Evolutionary conservation across 2,113 vertebrate genomes (phyloP).

Genomic region (Synchiropus splendidus): DNA sequence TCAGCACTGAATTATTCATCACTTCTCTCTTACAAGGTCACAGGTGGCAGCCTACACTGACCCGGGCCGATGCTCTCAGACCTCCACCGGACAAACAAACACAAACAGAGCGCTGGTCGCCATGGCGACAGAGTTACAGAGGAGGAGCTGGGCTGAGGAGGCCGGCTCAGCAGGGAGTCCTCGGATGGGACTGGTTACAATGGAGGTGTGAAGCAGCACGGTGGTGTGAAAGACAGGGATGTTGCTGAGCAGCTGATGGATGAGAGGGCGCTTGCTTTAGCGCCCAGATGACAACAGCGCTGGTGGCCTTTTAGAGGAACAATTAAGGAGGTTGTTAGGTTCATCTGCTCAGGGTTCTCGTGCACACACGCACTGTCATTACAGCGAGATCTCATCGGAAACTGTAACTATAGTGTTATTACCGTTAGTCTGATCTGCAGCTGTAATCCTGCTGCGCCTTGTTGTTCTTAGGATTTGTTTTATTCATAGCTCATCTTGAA

Average conservation of each 20-base stretch:
- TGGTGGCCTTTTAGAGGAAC: conserved; percentile 2
- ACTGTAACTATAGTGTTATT: too few relatives aligned
- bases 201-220: conserved; percentile 31
- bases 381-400: too few relatives aligned
- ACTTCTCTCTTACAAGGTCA: conserved; percentile 55
- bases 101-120: conserved; percentile 10
- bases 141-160: conserved; percentile 53
- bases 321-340: conserved; percentile 7
- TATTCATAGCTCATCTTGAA: not conserved
- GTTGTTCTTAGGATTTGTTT: too few relatives aligned
- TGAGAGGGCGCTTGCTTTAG: conserved; percentile 15
- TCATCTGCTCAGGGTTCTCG: conserved; percentile 8
- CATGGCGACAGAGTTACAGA: conserved; percentile 13
- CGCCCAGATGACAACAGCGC: conserved; percentile 17
- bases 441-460: too few relatives aligned
- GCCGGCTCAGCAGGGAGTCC: conserved; percentile 17
- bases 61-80: conserved; percentile 14
- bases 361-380: not conserved
- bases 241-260: conserved; percentile 12
- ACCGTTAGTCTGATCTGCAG: too few relatives aligned
- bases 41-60: conserved; percentile 32
- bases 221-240: conserved; percentile 32
- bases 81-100: conserved; percentile 28
- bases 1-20: conserved; percentile 53
- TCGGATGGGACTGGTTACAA: conserved; percentile 30